These are phyloP conservation scores for Amorpha juglandis DNA, from an alignment of 2,888 invertebrate genomes.

Conservation along the genomic window DNA sequence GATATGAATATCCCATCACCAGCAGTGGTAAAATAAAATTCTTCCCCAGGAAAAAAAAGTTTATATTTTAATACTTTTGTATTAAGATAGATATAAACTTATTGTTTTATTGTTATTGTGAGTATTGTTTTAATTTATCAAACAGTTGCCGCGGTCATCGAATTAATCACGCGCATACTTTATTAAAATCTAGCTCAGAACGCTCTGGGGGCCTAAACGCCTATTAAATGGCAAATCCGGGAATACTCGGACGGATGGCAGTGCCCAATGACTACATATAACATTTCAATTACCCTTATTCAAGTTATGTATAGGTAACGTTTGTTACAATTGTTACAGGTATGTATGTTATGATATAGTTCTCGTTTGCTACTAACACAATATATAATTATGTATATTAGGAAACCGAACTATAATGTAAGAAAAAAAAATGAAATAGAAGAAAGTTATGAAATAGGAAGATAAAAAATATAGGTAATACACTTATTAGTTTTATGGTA, in stretches of 20 bases:
- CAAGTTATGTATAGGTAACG: not conserved
- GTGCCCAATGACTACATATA: not conserved
- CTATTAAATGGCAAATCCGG: not conserved
- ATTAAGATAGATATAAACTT: too few species aligned
- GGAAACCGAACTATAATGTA: not conserved
- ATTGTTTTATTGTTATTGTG: too few species aligned
- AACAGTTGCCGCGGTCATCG: too few species aligned
- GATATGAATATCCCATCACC: too few species aligned
- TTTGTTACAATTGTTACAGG: not conserved
- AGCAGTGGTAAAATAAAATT: too few species aligned
- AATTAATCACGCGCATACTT: too few species aligned
- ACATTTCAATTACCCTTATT: not conserved
- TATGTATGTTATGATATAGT: not conserved
- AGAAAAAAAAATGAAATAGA: constrained; percentile 17
- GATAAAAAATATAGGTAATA: not conserved
- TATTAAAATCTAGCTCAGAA: not conserved
- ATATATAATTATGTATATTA: not conserved
- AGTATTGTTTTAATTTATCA: too few species aligned
- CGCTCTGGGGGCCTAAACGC: not conserved
- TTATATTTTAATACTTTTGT: too few species aligned
- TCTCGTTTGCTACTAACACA: not conserved
- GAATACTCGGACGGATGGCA: not conserved
- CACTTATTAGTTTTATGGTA: constrained; percentile 10
- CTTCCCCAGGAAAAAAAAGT: too few species aligned
- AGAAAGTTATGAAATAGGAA: not conserved